Evolutionary conservation across 2,113 vertebrate species (phyloP), one percentile per base, ranked within the genome.

Genomic region (Lepus americanus): DNA sequence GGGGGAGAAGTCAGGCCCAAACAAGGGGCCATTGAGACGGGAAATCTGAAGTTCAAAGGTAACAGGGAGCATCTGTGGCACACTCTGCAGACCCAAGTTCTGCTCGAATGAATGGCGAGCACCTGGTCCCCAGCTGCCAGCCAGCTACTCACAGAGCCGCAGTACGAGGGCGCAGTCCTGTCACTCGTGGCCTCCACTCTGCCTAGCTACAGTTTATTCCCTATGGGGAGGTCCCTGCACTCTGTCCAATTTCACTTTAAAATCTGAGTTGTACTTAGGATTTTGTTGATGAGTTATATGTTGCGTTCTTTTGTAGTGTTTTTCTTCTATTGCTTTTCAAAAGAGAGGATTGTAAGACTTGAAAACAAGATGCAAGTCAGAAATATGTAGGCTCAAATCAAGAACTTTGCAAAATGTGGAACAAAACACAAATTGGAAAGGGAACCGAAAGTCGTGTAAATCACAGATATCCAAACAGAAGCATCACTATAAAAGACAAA

Each of bases 11-110:
- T 87, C 39, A 89, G 74, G 44, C 64, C 51, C 0, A 94, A 87
- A 96, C 94, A 96, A 97, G 95, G 90, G 90, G 64, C 78, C 85
- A 89, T 92, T 97, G 92, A 97, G 86, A 95, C 0, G 27, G 12
- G 51, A 61, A 12, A 51, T 31, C 89, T 86, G 73, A 95, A 84
- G 94, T 16, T 87, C 19, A n/a, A 74, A 96, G 95, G 94, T 91
- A 87, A 87, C 90, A 92, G 92, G 86, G 93, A 29, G 61, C 87
- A 80, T 93, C 83, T 93, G 87, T 76, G 25, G n/a, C 31, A 12
- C 31, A 67, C 67, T 79, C 77, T 27, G 10, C 44, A 33, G 73
- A 78, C 29, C 73, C 51, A 11, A 63, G 63, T 73, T 92, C 90
- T 82, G 13, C 20, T 39, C 77, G 90, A 92, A 78, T 86, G 93